Percentiles rank a stretch among this genome's conserved stretches.
Evolutionary conservation across 2,888 invertebrate species (phyloP).

Genomic region (Trissonchulus latispiculum): DNA sequence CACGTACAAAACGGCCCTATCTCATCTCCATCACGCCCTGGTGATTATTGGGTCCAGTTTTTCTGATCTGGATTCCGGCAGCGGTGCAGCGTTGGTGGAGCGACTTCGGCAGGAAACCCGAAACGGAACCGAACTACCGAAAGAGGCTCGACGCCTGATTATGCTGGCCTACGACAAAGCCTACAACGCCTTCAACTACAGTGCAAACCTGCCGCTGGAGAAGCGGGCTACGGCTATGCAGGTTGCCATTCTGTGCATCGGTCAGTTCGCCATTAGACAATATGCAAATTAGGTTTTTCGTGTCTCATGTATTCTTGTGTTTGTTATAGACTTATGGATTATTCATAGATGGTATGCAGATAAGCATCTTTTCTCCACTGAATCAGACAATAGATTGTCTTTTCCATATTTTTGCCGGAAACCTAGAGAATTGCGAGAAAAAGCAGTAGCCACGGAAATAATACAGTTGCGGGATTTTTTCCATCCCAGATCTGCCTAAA

Average conservation of each 20-base stretch:
- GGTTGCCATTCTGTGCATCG: slow-evolving; percentile 7
- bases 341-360: no score
- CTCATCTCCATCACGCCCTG: slow-evolving; percentile 10
- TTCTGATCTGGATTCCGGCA: not conserved
- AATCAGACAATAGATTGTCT: no score
- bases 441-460: no score
- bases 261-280: no score
- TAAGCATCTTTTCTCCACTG: no score
- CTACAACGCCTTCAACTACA: slow-evolving; percentile 2
- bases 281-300: no score
- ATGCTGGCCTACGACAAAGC: slow-evolving; percentile 1
- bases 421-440: no score
- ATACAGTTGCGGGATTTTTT: no score
- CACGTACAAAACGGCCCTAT: not conserved
- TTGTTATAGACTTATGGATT: no score
- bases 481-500: no score
- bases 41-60: not conserved
- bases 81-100: not conserved
- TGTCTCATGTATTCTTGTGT: no score
- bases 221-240: slow-evolving; percentile 9
- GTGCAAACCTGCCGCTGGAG: not conserved
- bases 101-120: not conserved
- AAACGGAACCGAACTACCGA: not conserved
- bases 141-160: not conserved
- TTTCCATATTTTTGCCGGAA: no score